Conservation (phyloP, 2,888 invertebrate genomes). For the Drosophila phalerata region DNA sequence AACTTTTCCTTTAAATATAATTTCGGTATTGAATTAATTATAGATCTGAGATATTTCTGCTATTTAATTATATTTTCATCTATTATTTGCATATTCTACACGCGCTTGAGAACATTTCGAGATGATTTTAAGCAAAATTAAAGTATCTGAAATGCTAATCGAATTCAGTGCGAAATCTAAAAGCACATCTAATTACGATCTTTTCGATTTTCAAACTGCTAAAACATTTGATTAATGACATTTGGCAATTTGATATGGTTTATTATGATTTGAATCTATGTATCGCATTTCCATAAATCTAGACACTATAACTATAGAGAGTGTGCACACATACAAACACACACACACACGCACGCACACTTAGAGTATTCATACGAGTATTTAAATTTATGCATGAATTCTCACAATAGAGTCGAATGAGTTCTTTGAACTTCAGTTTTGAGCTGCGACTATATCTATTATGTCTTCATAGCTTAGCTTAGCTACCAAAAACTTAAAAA, state of each 20-base stretch:
- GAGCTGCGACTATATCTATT: constrained; percentile 69
- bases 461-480: constrained; percentile 71
- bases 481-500: constrained; percentile 19
- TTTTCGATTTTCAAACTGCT: background rate
- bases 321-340: background rate
- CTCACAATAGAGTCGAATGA: constrained; percentile 69
- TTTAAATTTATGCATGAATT: constrained; percentile 75
- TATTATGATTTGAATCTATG: constrained; percentile 52
- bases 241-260: constrained; percentile 51
- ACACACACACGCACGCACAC: too few relatives aligned
- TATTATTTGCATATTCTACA: constrained; percentile 33
- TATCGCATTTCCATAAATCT: constrained; percentile 70
- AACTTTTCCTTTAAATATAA: constrained; percentile 27
- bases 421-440: constrained; percentile 71
- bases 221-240: constrained; percentile 64
- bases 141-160: constrained; percentile 52
- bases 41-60: constrained; percentile 3
- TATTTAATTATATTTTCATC: constrained; percentile 11
- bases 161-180: constrained; percentile 42
- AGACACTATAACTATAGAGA: constrained; percentile 18
- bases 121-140: background rate
- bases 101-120: constrained; percentile 13
- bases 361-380: constrained; percentile 20
- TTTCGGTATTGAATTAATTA: constrained; percentile 9
- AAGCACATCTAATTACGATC: constrained; percentile 2